These are phyloP conservation scores for Caerostris darwini DNA, from an alignment of 1,140 invertebrate species.

Conservation along the genomic window DNA sequence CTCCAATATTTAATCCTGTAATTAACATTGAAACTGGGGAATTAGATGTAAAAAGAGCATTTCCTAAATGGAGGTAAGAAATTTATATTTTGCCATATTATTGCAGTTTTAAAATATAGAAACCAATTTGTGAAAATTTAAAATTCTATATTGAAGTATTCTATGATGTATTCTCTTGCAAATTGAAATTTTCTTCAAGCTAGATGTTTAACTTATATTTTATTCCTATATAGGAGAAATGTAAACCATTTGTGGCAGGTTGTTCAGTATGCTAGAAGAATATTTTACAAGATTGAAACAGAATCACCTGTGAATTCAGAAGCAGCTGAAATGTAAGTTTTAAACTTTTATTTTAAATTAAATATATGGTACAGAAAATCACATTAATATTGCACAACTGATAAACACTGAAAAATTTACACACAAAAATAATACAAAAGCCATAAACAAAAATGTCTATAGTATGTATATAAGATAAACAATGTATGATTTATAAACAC, in stretches of 20 bases:
- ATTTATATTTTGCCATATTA: no score
- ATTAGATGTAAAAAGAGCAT: conserved; percentile 88
- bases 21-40: conserved; percentile 89
- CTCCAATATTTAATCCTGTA: conserved; percentile 92
- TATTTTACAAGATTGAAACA: conserved; percentile 90
- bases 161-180: no score
- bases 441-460: no score
- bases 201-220: neutral
- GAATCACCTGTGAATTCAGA: conserved; percentile 88
- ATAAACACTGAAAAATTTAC: no score
- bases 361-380: no score
- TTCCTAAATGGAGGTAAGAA: conserved; percentile 89
- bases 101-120: no score
- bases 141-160: no score
- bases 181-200: neutral
- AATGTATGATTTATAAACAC: no score
- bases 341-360: neutral
- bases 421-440: no score
- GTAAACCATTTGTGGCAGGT: conserved; percentile 94
- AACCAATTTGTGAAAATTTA: no score
- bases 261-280: conserved; percentile 90
- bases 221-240: conserved; percentile 83
- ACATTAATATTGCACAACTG: no score
- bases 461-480: no score
- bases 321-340: conserved; percentile 88